Conservation (phyloP, 2,888 invertebrate genomes). For the Formica aserva region DNA sequence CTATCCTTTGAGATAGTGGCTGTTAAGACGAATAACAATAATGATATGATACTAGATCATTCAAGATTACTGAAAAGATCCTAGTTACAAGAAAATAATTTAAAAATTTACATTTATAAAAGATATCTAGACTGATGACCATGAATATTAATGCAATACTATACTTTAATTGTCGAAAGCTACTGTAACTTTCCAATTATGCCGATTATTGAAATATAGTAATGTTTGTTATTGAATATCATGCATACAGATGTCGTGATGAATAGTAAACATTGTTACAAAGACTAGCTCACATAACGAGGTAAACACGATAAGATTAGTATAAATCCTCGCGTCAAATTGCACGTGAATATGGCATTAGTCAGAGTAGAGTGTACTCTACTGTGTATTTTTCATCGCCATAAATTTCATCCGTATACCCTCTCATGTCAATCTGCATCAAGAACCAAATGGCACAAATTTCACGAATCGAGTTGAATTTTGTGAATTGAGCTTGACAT, state of each 20-base stretch:
- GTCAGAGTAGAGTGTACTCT: slow-evolving; percentile 11
- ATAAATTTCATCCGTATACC: slow-evolving; percentile 43
- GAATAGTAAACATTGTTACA: neutral
- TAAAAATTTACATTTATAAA: neutral
- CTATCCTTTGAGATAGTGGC: too few species aligned
- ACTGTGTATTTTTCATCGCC: slow-evolving; percentile 11
- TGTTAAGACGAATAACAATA: too few species aligned
- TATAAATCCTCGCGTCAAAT: slow-evolving; percentile 13
- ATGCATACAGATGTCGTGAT: neutral
- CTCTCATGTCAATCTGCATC: slow-evolving; percentile 19
- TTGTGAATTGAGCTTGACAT: slow-evolving; percentile 2
- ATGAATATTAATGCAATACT: neutral
- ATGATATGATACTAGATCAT: too few species aligned
- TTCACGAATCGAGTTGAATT: slow-evolving; percentile 22
- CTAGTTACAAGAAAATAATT: neutral
- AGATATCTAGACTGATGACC: neutral
- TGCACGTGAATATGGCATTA: slow-evolving; percentile 38
- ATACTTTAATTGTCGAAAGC: neutral
- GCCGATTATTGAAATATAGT: neutral
- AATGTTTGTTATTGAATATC: neutral
- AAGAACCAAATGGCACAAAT: slow-evolving; percentile 19
- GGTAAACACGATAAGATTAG: neutral
- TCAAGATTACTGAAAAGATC: too few species aligned
- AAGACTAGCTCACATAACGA: slow-evolving; percentile 3
- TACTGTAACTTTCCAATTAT: neutral